These are phyloP conservation scores for Lathronympha strigana DNA, from an alignment of 2,888 invertebrate genomes.

Conservation along the genomic window DNA sequence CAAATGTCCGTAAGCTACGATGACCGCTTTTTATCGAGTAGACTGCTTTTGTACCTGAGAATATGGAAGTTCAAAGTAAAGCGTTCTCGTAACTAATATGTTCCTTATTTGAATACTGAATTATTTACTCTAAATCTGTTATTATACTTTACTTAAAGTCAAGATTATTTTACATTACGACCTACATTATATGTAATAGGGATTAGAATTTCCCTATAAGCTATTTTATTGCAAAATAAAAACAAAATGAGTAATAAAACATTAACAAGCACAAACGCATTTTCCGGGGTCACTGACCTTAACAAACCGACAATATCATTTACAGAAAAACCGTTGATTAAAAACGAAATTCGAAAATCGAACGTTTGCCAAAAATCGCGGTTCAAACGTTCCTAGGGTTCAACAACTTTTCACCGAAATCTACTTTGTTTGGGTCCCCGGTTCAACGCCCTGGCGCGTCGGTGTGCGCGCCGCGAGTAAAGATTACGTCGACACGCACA, in stretches of 20 bases:
- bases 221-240: constrained; percentile 39
- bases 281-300: constrained; percentile 76
- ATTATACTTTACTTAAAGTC: too few relatives aligned
- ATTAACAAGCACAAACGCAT: constrained; percentile 44
- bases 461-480: constrained; percentile 71
- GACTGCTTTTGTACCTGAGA: too few relatives aligned
- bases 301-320: constrained; percentile 52
- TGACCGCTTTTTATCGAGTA: too few relatives aligned
- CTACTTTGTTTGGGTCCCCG: constrained; percentile 83
- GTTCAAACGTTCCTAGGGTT: constrained; percentile 74
- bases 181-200: background rate
- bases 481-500: constrained; percentile 64
- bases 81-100: too few relatives aligned
- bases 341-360: constrained; percentile 47
- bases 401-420: constrained; percentile 84
- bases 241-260: constrained; percentile 37
- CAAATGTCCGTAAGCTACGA: too few relatives aligned
- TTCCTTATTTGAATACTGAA: too few relatives aligned
- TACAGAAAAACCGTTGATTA: constrained; percentile 42
- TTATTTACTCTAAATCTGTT: too few relatives aligned
- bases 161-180: background rate
- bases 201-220: constrained; percentile 2
- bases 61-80: too few relatives aligned
- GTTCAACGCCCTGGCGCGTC: constrained; percentile 73
- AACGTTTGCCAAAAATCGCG: constrained; percentile 68